Conservation (phyloP, 1,140 invertebrate species). For the Heliconius congener region DNA sequence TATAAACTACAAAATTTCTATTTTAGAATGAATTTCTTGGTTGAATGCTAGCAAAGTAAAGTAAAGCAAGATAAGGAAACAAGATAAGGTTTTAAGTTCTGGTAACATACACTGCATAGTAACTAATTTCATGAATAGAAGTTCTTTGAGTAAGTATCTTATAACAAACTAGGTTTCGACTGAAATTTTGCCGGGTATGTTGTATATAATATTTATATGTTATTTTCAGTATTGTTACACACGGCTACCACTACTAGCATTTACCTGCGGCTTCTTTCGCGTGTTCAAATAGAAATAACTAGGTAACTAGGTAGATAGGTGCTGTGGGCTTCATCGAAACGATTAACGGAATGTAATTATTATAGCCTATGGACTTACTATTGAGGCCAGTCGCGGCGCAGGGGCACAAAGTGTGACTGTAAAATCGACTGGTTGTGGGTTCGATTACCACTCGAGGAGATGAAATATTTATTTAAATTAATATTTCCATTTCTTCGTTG, state of each 20-base stretch:
- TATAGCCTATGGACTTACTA: too few relatives aligned
- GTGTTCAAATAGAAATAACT: too few relatives aligned
- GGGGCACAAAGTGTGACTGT: neutral
- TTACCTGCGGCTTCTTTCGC: too few relatives aligned
- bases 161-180: neutral
- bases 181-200: neutral
- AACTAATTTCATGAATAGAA: neutral
- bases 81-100: neutral
- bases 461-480: neutral
- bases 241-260: too few relatives aligned
- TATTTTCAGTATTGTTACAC: neutral
- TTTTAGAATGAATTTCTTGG: neutral
- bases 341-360: too few relatives aligned
- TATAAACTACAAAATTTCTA: neutral
- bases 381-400: too few relatives aligned
- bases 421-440: neutral
- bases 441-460: neutral
- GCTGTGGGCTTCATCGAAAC: too few relatives aligned
- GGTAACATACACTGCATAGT: neutral
- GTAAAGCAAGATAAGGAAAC: neutral
- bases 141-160: slow-evolving; percentile 1
- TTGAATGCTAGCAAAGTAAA: neutral
- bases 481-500: neutral
- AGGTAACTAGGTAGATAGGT: too few relatives aligned
- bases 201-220: neutral